phyloP scores from a whole-genome alignment of 2,888 invertebrate genomes.

The Lithophane semibrunnea region DNA sequence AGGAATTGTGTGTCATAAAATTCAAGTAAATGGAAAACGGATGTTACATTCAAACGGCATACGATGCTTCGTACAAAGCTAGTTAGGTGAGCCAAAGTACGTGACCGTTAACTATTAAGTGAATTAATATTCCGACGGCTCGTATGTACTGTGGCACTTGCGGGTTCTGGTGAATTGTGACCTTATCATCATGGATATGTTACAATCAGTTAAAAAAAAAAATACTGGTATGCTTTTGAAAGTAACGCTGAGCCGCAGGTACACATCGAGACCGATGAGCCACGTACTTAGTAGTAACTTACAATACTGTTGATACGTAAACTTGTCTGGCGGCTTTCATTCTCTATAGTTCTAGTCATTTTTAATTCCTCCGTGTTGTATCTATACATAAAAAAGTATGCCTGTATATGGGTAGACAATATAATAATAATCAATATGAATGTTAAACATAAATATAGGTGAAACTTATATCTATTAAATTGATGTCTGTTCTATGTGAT shows the following conservation, averaged over 20 bases:
- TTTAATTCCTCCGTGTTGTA: constrained; percentile 87
- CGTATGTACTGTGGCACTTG: background rate
- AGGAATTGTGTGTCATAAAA: constrained; percentile 31
- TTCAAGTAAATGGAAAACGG: constrained; percentile 15
- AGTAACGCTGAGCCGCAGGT: constrained; percentile 13
- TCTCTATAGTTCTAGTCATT: constrained; percentile 89
- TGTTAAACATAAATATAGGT: constrained; percentile 89
- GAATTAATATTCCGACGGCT: background rate
- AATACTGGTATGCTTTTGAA: constrained; percentile 11
- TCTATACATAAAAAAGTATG: constrained; percentile 83
- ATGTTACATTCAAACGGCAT: constrained; percentile 35
- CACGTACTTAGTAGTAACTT: constrained; percentile 62
- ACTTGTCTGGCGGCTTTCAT: constrained; percentile 82
- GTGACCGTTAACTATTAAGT: background rate
- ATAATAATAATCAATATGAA: constrained; percentile 88
- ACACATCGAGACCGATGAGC: constrained; percentile 39
- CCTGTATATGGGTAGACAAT: constrained; percentile 89
- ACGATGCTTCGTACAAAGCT: constrained; percentile 1
- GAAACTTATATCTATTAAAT: constrained; percentile 90
- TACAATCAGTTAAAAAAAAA: background rate
- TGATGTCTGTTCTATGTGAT: constrained; percentile 88
- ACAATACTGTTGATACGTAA: constrained; percentile 57
- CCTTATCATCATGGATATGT: background rate
- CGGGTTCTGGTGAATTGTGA: background rate
- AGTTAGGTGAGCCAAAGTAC: constrained; percentile 13